A percentile compares a stretch with the other conserved stretches of the same genome.
Evolutionary conservation across 2,113 vertebrate genomes (phyloP).

Genomic region (Nothocercus julius): DNA sequence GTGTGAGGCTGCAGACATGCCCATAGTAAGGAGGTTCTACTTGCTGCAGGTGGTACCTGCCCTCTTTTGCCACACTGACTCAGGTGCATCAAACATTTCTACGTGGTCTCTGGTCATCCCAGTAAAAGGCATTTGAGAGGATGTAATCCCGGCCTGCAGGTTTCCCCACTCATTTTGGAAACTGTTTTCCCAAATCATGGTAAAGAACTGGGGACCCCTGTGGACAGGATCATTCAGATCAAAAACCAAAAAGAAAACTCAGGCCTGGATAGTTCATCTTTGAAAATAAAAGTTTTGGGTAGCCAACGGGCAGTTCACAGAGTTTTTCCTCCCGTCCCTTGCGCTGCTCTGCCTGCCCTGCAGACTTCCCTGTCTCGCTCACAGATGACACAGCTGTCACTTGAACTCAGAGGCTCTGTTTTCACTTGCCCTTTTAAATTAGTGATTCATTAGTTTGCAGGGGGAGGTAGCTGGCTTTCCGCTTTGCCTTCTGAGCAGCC

Average conservation of each 20-base stretch:
- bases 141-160: not conserved
- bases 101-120: not conserved
- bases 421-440: constrained; percentile 24
- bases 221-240: not conserved
- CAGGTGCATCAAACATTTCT: not conserved
- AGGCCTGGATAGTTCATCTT: not conserved
- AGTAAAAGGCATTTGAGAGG: not conserved
- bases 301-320: not conserved
- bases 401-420: not conserved
- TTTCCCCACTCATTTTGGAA: not conserved
- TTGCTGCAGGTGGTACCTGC: not conserved
- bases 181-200: not conserved
- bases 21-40: not conserved
- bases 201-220: not conserved
- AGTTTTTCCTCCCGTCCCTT: not conserved
- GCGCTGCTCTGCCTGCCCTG: not conserved
- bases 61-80: not conserved
- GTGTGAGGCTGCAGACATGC: not conserved
- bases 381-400: not conserved
- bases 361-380: not conserved
- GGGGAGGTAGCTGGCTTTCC: not conserved
- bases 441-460: constrained; percentile 26
- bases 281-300: not conserved
- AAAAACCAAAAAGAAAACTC: not conserved
- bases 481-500: constrained; percentile 39